Conservation (phyloP, 2,113 vertebrate genomes). For the crab-eating macaque (Macaca fascicularis) region T2T-MFA8v1.1 NC_088380.1:42120001-42120500, state of each 20-base stretch:
- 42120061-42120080: too few relatives aligned
- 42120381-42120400: neutral
- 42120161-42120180: too few relatives aligned
- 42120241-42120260: neutral
- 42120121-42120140: too few relatives aligned
- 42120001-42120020: too few relatives aligned
- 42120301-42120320: neutral
- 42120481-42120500: conserved; percentile 98
- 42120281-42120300: neutral
- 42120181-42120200: too few relatives aligned
- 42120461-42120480: conserved; percentile 88
- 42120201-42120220: too few relatives aligned
- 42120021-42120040: too few relatives aligned
- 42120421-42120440: neutral
- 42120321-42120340: neutral
- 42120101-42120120: too few relatives aligned
- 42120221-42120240: neutral
- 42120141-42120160: too few relatives aligned
- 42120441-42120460: neutral
- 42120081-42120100: too few relatives aligned
- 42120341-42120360: neutral
- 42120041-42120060: too few relatives aligned
- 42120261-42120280: neutral
- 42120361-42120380: neutral
- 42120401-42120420: neutral